These are phyloP conservation scores for Rhinoraja longicauda DNA, from an alignment of 2,797 vertebrate genomes.

Conservation along the genomic window DNA sequence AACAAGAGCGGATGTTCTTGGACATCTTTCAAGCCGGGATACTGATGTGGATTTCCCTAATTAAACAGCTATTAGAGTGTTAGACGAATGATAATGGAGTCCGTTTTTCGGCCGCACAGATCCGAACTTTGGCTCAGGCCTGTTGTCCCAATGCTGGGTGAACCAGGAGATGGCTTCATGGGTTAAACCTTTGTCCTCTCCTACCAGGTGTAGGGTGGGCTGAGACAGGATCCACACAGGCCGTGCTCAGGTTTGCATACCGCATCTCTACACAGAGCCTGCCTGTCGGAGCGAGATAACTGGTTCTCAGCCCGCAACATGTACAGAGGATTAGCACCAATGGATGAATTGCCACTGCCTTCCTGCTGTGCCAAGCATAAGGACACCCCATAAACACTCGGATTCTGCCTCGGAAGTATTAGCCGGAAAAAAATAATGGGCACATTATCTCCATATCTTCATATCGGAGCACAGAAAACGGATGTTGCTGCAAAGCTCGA, in stretches of 20 bases:
- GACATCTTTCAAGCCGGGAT: not conserved
- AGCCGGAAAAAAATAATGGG: not conserved
- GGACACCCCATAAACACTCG: too few relatives aligned
- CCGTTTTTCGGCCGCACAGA: not conserved
- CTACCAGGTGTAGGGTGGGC: not conserved
- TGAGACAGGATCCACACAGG: not conserved
- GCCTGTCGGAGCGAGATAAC: not conserved
- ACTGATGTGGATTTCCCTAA: not conserved
- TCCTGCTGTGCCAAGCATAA: not conserved
- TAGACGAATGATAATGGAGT: not conserved
- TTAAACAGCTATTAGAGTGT: constrained; percentile 10
- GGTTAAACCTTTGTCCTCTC: not conserved
- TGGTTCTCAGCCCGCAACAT: not conserved
- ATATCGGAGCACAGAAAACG: too few relatives aligned
- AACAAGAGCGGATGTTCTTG: not conserved
- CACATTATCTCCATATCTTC: too few relatives aligned
- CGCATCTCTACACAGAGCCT: not conserved
- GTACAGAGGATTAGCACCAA: not conserved
- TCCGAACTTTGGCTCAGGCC: not conserved
- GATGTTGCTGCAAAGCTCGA: not conserved
- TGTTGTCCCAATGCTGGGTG: not conserved
- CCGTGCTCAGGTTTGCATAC: not conserved
- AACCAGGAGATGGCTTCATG: not conserved
- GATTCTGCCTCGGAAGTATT: not conserved
- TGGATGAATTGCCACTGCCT: not conserved